Conservation (phyloP, 2,797 vertebrate genomes). For the Loriculus beryllinus region DNA sequence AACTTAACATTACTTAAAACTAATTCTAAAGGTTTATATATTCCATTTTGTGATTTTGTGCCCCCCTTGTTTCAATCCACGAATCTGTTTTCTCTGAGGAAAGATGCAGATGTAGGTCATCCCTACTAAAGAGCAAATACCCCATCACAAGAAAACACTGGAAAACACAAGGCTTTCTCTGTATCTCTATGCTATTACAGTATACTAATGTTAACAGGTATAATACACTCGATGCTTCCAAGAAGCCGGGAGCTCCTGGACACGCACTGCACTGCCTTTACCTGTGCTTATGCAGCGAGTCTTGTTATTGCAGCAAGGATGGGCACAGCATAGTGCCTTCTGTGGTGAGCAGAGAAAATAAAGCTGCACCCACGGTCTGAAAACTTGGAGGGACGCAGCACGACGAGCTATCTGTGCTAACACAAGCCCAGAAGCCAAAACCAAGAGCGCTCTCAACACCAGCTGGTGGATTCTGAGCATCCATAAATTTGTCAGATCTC, state of each 20-base stretch:
- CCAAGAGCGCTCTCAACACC: neutral
- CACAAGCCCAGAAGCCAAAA: neutral
- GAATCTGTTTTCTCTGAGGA: neutral
- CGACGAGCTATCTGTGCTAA: neutral
- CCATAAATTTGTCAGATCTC: constrained; percentile 27
- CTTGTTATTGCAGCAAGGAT: neutral
- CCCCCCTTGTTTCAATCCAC: too few relatives aligned
- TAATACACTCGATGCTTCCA: neutral
- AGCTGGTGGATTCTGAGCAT: constrained; percentile 30
- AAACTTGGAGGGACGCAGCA: neutral
- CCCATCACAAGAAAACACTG: neutral
- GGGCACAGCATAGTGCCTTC: neutral
- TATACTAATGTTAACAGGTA: neutral
- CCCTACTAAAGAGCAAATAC: neutral
- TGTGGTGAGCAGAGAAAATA: neutral
- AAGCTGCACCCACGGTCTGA: neutral
- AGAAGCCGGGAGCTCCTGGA: neutral
- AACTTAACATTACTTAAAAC: too few relatives aligned
- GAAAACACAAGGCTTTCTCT: neutral
- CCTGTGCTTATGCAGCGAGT: neutral
- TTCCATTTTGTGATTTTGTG: too few relatives aligned
- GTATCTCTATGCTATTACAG: neutral
- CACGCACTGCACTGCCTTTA: neutral
- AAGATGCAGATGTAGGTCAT: neutral
- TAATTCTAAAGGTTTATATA: too few relatives aligned